Evolutionary conservation across 2,797 vertebrate genomes (phyloP).

Genomic region (Graptemys geographica): DNA sequence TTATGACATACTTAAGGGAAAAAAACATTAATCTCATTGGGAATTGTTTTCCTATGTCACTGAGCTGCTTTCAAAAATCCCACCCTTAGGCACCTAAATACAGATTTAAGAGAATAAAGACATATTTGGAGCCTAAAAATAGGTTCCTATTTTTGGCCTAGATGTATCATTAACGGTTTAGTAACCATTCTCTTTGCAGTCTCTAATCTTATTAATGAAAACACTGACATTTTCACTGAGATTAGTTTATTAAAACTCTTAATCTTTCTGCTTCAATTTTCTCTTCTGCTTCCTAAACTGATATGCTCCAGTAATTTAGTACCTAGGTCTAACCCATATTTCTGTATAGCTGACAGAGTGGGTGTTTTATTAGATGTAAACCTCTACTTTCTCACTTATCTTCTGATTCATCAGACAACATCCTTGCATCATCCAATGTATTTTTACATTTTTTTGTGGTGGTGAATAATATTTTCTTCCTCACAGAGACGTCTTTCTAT

Average conservation of each 20-base stretch:
- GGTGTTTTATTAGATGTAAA: not conserved
- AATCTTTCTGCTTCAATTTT: slow-evolving; percentile 10
- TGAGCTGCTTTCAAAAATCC: not conserved
- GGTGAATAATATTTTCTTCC: not conserved
- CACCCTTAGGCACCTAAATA: not conserved
- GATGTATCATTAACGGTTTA: not conserved
- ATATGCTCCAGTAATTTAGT: not conserved
- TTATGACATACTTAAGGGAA: not conserved
- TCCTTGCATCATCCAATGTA: rapidly evolving
- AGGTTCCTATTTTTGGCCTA: not conserved
- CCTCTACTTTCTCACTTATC: not conserved
- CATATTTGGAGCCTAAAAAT: slow-evolving; percentile 6
- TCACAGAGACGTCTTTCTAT: slow-evolving; percentile 1
- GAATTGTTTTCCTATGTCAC: not conserved
- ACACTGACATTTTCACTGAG: not conserved
- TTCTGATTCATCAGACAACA: not conserved
- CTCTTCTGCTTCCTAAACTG: not conserved
- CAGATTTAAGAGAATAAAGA: slow-evolving; percentile 23
- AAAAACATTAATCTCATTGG: not conserved
- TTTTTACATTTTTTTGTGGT: not conserved
- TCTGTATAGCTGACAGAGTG: not conserved
- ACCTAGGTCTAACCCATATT: not conserved
- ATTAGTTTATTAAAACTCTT: slow-evolving; percentile 44
- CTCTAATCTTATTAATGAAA: slow-evolving; percentile 7
- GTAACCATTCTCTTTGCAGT: not conserved